phyloP scores from a whole-genome alignment of 2,797 vertebrate species.

The Borostomias antarcticus region DNA sequence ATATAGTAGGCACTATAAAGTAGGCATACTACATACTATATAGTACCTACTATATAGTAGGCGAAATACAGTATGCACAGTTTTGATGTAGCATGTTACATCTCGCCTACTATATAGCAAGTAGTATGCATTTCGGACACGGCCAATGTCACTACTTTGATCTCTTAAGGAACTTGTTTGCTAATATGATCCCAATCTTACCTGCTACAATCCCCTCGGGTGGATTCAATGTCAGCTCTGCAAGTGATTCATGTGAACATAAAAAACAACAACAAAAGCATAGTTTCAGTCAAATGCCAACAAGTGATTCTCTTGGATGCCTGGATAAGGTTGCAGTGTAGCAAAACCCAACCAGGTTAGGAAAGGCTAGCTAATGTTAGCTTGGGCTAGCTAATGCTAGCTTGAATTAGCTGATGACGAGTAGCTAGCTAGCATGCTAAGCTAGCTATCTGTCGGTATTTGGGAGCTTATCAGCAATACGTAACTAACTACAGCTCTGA shows the following conservation, averaged over 20 bases:
- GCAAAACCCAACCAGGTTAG: neutral
- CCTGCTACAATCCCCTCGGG: conserved; percentile 98
- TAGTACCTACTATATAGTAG: too few relatives aligned
- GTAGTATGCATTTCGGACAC: too few relatives aligned
- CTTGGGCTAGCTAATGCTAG: neutral
- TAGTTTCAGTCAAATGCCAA: neutral
- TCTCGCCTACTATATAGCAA: too few relatives aligned
- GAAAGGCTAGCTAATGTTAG: conserved; percentile 1
- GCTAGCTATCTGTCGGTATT: neutral
- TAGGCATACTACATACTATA: too few relatives aligned
- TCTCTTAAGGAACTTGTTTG: too few relatives aligned
- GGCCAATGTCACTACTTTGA: too few relatives aligned
- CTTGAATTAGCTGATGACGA: neutral
- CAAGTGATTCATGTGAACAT: conserved; percentile 30
- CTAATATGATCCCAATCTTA: too few relatives aligned
- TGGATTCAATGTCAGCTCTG: conserved; percentile 95
- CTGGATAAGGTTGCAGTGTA: too few relatives aligned
- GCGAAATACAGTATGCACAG: too few relatives aligned
- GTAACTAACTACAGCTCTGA: neutral
- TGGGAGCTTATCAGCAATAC: too few relatives aligned
- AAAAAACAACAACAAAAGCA: neutral
- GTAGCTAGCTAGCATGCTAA: conserved; percentile 1
- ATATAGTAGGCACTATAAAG: too few relatives aligned
- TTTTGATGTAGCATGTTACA: too few relatives aligned
- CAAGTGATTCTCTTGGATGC: neutral